Percentiles rank a stretch among this genome's conserved stretches.
These are phyloP conservation scores for Acrobasis repandana DNA, from an alignment of 2,888 invertebrate genomes.

Conservation along the genomic window DNA sequence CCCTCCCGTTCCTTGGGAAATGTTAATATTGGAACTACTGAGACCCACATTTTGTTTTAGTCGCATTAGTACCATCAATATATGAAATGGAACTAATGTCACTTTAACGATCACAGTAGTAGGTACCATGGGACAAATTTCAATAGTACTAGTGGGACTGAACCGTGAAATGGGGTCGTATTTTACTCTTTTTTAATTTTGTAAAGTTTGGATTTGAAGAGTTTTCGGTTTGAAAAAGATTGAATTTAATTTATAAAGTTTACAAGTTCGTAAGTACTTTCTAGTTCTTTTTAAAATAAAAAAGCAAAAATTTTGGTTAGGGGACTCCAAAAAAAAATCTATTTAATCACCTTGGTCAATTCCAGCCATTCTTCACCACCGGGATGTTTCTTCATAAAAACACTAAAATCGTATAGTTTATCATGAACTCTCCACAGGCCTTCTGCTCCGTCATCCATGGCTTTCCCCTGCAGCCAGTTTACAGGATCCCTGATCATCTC, in stretches of 20 bases:
- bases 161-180: slow-evolving; percentile 6
- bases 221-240: not conserved
- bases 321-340: not conserved
- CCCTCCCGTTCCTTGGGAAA: too few species aligned
- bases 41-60: too few species aligned
- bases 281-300: not conserved
- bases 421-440: slow-evolving; percentile 90
- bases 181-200: slow-evolving; percentile 2
- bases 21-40: too few species aligned
- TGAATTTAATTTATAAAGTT: not conserved
- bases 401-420: slow-evolving; percentile 91
- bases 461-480: slow-evolving; percentile 86
- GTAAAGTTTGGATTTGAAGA: not conserved
- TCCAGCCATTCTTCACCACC: slow-evolving; percentile 91
- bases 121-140: too few species aligned
- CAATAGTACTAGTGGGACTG: too few species aligned
- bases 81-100: too few species aligned
- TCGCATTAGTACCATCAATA: too few species aligned
- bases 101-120: too few species aligned
- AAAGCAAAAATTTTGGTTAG: not conserved
- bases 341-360: slow-evolving; percentile 82
- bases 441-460: slow-evolving; percentile 87
- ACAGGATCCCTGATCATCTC: slow-evolving; percentile 51
- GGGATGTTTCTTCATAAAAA: slow-evolving; percentile 91
- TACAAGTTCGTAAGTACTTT: not conserved